Evolutionary conservation across 1,140 invertebrate genomes (phyloP).

Genomic region (Hyles euphorbiae): DNA sequence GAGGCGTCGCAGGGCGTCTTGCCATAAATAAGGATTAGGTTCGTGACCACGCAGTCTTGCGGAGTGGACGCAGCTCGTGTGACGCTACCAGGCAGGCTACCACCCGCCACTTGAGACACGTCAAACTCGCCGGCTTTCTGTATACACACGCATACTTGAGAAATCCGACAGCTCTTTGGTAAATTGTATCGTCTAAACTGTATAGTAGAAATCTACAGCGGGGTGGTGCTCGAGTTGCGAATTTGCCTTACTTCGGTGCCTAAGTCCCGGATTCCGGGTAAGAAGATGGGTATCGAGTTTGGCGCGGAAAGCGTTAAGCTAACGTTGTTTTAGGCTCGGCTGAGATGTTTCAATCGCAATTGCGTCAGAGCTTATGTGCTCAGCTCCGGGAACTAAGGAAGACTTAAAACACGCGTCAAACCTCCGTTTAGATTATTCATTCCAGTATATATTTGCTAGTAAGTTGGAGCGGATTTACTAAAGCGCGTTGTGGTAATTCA

Average conservation of each 20-base stretch:
- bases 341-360: constrained; percentile 60
- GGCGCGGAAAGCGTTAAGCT: constrained; percentile 62
- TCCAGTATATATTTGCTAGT: constrained; percentile 31
- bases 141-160: constrained; percentile 25
- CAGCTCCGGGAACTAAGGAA: constrained; percentile 37
- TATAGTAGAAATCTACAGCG: constrained; percentile 9
- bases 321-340: constrained; percentile 51
- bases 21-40: constrained; percentile 71
- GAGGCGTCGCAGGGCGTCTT: constrained; percentile 65
- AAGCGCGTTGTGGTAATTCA: too few relatives aligned
- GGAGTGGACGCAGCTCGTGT: constrained; percentile 49
- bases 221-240: constrained; percentile 35
- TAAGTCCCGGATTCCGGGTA: constrained; percentile 67
- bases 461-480: not conserved
- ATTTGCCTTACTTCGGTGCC: constrained; percentile 67
- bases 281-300: constrained; percentile 60
- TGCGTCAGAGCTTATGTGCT: constrained; percentile 54
- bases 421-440: constrained; percentile 56
- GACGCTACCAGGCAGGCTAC: constrained; percentile 39
- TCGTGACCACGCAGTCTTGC: constrained; percentile 61
- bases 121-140: constrained; percentile 33
- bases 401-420: constrained; percentile 62
- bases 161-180: constrained; percentile 11
- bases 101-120: constrained; percentile 32
- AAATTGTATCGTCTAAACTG: constrained; percentile 14